These are phyloP conservation scores for Netelia fuscicornis DNA, from an alignment of 2,888 invertebrate species.

Conservation along the genomic window DNA sequence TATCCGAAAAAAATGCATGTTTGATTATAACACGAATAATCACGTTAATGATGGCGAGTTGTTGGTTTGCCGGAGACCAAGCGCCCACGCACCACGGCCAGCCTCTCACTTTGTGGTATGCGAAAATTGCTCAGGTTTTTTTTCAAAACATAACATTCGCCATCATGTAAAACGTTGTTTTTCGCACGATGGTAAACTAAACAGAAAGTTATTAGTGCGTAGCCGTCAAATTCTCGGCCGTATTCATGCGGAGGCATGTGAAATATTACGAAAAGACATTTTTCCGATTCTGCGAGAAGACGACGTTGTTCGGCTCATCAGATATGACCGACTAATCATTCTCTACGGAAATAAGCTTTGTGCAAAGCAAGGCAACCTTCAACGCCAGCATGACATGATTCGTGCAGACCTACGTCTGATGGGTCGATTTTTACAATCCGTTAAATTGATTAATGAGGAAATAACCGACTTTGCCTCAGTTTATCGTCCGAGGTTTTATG, in stretches of 20 bases:
- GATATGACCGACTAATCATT: slow-evolving; percentile 63
- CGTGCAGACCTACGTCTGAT: slow-evolving; percentile 38
- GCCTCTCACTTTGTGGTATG: too few relatives aligned
- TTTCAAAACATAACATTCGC: too few relatives aligned
- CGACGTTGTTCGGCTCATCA: slow-evolving; percentile 60
- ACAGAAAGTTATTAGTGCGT: slow-evolving; percentile 60
- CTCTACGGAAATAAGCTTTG: too few relatives aligned
- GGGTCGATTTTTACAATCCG: slow-evolving; percentile 30
- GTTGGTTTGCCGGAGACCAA: slow-evolving; percentile 64
- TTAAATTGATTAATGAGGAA: slow-evolving; percentile 20
- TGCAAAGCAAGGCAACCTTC: slow-evolving; percentile 16
- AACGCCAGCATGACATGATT: slow-evolving; percentile 62
- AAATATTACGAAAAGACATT: slow-evolving; percentile 43
- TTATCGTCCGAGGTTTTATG: slow-evolving; percentile 44
- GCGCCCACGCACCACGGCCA: background rate
- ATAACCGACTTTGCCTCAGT: slow-evolving; percentile 53
- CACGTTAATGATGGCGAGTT: slow-evolving; percentile 62
- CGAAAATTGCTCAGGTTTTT: too few relatives aligned
- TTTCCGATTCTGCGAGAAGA: slow-evolving; percentile 69
- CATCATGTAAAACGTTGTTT: too few relatives aligned
- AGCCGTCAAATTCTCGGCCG: slow-evolving; percentile 33
- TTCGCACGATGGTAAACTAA: background rate
- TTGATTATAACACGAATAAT: slow-evolving; percentile 54
- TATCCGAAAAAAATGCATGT: background rate
- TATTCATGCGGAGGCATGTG: background rate